phyloP scores from a whole-genome alignment of 2,888 invertebrate genomes.

The Prionchulus punctatus region DNA sequence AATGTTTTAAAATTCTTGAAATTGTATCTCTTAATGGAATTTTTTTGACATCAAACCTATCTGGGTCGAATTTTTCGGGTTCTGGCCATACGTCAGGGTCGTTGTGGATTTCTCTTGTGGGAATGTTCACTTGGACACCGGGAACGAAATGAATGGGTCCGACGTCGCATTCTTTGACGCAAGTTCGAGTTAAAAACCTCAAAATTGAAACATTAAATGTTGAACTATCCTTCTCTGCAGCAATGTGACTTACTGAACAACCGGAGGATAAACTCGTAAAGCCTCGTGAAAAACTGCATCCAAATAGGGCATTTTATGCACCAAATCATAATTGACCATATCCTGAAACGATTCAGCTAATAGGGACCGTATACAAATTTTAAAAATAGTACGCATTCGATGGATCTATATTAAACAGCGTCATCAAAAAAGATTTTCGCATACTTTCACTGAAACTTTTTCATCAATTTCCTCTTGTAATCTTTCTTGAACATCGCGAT shows the following conservation, averaged over 20 bases:
- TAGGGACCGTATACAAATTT: no score
- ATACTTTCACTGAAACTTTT: conserved; percentile 18
- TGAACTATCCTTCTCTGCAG: no score
- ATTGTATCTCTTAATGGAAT: no score
- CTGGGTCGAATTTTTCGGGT: conserved; percentile 20
- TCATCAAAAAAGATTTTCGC: not conserved
- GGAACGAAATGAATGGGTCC: conserved; percentile 15
- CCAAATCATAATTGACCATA: conserved; percentile 15
- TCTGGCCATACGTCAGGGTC: conserved; percentile 19
- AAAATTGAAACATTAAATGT: not conserved
- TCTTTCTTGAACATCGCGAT: conserved; percentile 36
- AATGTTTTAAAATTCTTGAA: no score
- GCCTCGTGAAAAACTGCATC: conserved; percentile 26
- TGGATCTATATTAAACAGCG: no score
- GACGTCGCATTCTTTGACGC: conserved; percentile 17
- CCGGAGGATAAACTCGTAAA: conserved; percentile 22
- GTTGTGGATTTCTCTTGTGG: conserved; percentile 15
- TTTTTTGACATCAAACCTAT: no score
- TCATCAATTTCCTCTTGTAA: conserved; percentile 36
- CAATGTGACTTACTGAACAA: conserved; percentile 20
- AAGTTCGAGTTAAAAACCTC: conserved; percentile 12
- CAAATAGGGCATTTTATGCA: conserved; percentile 21
- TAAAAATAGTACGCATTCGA: no score
- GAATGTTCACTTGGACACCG: conserved; percentile 15
- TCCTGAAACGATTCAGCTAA: no score